Base-by-base conservation (phyloP, 2,888 invertebrate species). In the Harpagoxenus sublaevis region DNA sequence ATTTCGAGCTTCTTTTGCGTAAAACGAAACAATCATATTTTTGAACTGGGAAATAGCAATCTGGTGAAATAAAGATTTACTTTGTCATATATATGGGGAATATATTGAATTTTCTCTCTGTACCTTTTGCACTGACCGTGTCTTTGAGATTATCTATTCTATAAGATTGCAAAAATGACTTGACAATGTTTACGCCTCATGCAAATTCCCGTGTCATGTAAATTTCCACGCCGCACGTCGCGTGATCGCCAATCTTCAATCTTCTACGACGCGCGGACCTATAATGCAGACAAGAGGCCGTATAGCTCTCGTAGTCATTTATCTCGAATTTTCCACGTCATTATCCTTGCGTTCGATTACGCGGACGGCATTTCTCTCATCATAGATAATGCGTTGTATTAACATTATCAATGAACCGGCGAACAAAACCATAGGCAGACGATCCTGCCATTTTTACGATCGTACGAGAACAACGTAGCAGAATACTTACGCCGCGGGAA, bases 251-350 rank as follows among this genome's bases (percentile, higher is more conserved):
- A 74, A 73, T 81, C 79, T 81, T 81, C 79, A 73, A 78, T 81
- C 79, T 81, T 73, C 74, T 60, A 74, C 48, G 79, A 81, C 79
- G 48, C 74, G 60, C 48, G 79, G 60, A 73, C 45, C 74, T 79
- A 48, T 73, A 79, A 79, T 79, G 74, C 31, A 79, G 79, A 79
- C 73, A 73, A 79, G 79, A 73, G 74, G 23, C 74, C 57, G 48
- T 60, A 35, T 35, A 73, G 57, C 74, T 71, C 74, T 60, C 73
- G 79, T 81, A 73, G 79, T 81, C 79, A 74, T 81, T 74, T 74
- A 81, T 81, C 79, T 81, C 79, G 18, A 74, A 74, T 81, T 81
- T 81, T 81, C 78, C 79, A 79, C 79, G 74, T 79, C 79, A 81
- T 81, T 79, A 79, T 79, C 79, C 39, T 48, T 57, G 79, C 60